phyloP scores from a whole-genome alignment of 1,140 invertebrate genomes.

The Armadillidium nasatum region DNA sequence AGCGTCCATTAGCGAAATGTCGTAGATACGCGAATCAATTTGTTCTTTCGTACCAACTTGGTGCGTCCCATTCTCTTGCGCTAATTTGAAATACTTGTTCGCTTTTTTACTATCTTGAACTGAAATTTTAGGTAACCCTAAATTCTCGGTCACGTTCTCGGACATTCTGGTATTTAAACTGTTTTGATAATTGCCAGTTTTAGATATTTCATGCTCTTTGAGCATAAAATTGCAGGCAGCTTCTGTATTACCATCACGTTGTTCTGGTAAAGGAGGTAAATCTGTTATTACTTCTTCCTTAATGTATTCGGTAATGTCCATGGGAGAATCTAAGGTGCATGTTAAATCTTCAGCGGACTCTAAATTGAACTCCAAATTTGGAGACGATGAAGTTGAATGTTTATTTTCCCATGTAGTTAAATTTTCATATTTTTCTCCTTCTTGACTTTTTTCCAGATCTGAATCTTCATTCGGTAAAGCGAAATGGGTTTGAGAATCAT shows the following conservation, averaged over 20 bases:
- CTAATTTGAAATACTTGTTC: conserved; percentile 14
- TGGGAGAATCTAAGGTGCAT: conserved; percentile 24
- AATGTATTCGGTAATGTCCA: conserved; percentile 33
- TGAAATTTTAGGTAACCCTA: background rate
- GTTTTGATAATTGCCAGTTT: background rate
- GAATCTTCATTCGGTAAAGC: too few relatives aligned
- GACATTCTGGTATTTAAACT: too few relatives aligned
- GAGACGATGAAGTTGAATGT: too few relatives aligned
- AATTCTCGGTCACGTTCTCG: too few relatives aligned
- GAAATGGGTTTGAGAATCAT: background rate
- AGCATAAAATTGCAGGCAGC: background rate
- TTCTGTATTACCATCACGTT: background rate
- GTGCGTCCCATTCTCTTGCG: background rate
- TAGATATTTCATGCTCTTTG: background rate
- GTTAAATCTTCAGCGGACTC: conserved; percentile 24
- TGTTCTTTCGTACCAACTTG: background rate
- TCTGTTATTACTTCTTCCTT: background rate
- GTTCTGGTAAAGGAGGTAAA: too few relatives aligned
- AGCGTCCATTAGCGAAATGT: conserved; percentile 27
- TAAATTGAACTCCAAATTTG: background rate
- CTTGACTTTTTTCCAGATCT: too few relatives aligned
- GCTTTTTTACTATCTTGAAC: conserved; percentile 24
- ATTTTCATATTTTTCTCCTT: too few relatives aligned
- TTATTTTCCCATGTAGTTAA: too few relatives aligned
- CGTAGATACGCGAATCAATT: conserved; percentile 21